phyloP scores from a whole-genome alignment of 2,113 vertebrate species.

The Amphilophus citrinellus region DNA sequence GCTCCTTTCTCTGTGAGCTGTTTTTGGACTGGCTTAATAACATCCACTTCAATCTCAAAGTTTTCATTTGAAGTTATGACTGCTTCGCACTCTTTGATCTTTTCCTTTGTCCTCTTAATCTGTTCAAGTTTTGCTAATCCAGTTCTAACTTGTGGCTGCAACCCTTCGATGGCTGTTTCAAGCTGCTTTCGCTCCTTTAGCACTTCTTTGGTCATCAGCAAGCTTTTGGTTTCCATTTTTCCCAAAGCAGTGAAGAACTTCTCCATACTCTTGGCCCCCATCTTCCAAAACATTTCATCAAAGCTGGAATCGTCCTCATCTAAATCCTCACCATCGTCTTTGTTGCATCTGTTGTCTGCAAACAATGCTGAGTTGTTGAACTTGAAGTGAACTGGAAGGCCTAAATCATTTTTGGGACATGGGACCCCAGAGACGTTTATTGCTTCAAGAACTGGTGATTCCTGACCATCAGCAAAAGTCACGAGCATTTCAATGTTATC shows the following conservation, averaged over 20 bases:
- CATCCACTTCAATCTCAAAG: conserved; percentile 44
- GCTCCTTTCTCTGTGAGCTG: conserved; percentile 26
- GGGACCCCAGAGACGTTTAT: conserved; percentile 20
- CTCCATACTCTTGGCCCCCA: conserved; percentile 43
- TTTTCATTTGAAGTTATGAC: conserved; percentile 53
- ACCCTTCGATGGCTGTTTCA: conserved; percentile 33
- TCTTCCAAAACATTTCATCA: conserved; percentile 57
- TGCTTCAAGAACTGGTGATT: conserved; percentile 43
- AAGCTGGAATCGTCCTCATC: conserved; percentile 11
- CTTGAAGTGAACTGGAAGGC: conserved; percentile 44
- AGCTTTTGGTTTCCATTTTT: conserved; percentile 43
- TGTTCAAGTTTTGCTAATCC: conserved; percentile 51
- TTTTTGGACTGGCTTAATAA: conserved; percentile 25
- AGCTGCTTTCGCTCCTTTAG: conserved; percentile 48
- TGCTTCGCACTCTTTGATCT: conserved; percentile 47
- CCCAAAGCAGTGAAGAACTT: conserved; percentile 41
- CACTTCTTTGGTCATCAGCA: conserved; percentile 48
- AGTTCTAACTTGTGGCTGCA: conserved; percentile 36
- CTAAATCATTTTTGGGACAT: conserved; percentile 17
- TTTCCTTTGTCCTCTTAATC: conserved; percentile 34
- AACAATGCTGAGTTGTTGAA: conserved; percentile 51
- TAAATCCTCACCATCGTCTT: accelerated
- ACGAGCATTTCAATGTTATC: conserved; percentile 49
- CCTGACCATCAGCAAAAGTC: conserved; percentile 38
- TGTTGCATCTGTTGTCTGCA: conserved; percentile 20